Evolutionary conservation across 2,797 vertebrate species (phyloP).

Genomic region (Pampus argenteus): DNA sequence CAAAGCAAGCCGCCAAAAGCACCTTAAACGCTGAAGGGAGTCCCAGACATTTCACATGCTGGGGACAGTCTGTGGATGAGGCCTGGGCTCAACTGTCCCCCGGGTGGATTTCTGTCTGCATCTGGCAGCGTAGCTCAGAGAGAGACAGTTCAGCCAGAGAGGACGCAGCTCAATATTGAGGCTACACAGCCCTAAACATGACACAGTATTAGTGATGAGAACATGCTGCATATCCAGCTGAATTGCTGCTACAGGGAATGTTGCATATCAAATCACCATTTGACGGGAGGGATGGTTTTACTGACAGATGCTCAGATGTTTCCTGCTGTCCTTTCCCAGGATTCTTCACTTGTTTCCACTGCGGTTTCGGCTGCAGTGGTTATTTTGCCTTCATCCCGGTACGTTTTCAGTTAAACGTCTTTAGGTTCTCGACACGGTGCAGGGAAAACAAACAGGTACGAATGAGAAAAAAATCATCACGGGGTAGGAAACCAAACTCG

Average conservation of each 20-base stretch:
- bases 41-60: slow-evolving; percentile 30
- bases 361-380: slow-evolving; percentile 16
- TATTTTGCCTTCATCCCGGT: slow-evolving; percentile 28
- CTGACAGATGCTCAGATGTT: not conserved
- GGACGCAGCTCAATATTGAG: slow-evolving; percentile 51
- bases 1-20: slow-evolving; percentile 24
- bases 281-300: slow-evolving; percentile 46
- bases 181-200: slow-evolving; percentile 50
- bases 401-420: slow-evolving; percentile 4
- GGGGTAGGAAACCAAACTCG: slow-evolving; percentile 9
- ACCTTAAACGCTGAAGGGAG: slow-evolving; percentile 24
- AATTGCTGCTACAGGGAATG: slow-evolving; percentile 58
- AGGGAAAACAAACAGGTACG: not conserved
- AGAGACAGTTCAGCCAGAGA: slow-evolving; percentile 38
- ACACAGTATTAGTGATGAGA: slow-evolving; percentile 51
- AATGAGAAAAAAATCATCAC: not conserved
- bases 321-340: slow-evolving; percentile 21
- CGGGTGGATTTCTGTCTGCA: slow-evolving; percentile 50
- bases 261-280: slow-evolving; percentile 70
- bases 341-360: slow-evolving; percentile 12
- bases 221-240: slow-evolving; percentile 47
- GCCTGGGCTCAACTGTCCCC: slow-evolving; percentile 42
- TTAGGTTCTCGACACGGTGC: slow-evolving; percentile 8
- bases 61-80: slow-evolving; percentile 38
- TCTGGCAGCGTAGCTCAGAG: slow-evolving; percentile 39